Base-by-base conservation (phyloP, 2,797 vertebrate genomes). In the Kryptolebias ocellatus region DNA sequence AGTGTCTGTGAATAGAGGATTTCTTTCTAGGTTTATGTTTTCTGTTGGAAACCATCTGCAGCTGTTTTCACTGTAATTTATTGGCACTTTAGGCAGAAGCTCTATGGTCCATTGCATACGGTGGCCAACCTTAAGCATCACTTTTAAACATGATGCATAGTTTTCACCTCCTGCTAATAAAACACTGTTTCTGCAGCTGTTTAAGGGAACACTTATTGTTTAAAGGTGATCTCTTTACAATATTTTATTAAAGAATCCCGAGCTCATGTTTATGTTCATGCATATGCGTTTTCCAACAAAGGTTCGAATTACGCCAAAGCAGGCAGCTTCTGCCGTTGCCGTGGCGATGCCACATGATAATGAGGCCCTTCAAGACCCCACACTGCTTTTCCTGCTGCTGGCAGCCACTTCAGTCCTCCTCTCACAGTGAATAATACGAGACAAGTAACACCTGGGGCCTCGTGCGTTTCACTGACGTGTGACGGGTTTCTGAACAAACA, bases 271-370 rank as follows among this genome's bases (percentile, higher is more conserved):
- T 34, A 18, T 1, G 27, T n/a, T 34, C 27, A 11, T 49, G 59
- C 55, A 29, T 7, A 0, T 42, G 60, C 58, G 15, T 47, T 57
- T 57, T 67, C 71, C 56, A 17, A 64, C 46, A 37, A 16, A n/a
- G 49, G 18, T n/a, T 69, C 58, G 39, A 49, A 61, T 82, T 76
- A 84, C 53, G 66, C 81, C 85, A 81, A 69, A 77, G 24, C 62
- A 62, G 60, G 72, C 75, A 70, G 79, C 75, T 59, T 68, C 57
- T 62, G 73, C 68, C n/a, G 77, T 84, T 83, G 68, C 78, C 66
- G 9, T 69, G 80, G 82, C 0, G n/a, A 83, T 60, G 60, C 67
- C 73, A 78, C 70, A 72, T 74, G 80, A 76, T 77, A 81, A 79
- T 65, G 76, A 84, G 67, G 61, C 70, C 65, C 73, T 61, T 63